Conservation (phyloP, 2,888 invertebrate genomes). For the Phymatocera aterrima region DNA sequence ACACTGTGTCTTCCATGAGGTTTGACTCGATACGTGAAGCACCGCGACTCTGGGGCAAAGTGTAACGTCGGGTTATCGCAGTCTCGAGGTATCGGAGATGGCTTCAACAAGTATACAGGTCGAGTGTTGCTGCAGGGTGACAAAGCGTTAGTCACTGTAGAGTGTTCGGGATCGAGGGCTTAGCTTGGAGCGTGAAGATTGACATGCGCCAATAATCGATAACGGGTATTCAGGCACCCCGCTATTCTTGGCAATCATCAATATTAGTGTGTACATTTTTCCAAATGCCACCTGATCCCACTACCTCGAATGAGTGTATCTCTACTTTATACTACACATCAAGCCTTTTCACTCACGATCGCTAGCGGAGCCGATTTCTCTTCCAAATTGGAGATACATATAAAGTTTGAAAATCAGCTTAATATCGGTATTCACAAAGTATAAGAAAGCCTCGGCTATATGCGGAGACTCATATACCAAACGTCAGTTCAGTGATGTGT, state of each 20-base stretch:
- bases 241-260: constrained; percentile 34
- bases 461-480: neutral
- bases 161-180: constrained; percentile 10
- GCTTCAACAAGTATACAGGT: constrained; percentile 36
- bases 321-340: neutral
- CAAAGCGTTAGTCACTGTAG: constrained; percentile 19
- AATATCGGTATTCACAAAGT: neutral
- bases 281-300: constrained; percentile 13
- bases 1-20: constrained; percentile 2
- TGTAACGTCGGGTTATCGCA: constrained; percentile 5
- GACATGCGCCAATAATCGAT: constrained; percentile 36
- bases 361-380: neutral
- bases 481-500: neutral
- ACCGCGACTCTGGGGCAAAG: neutral
- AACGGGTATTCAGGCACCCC: neutral
- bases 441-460: neutral
- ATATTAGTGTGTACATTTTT: constrained; percentile 23
- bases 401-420: neutral
- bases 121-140: constrained; percentile 26
- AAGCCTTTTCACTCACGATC: neutral
- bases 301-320: neutral
- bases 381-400: neutral
- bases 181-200: neutral
- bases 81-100: constrained; percentile 20
- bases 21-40: constrained; percentile 10